Evolutionary conservation across 2,888 invertebrate genomes (phyloP).

Genomic region (Tromatobia lineatoria): DNA sequence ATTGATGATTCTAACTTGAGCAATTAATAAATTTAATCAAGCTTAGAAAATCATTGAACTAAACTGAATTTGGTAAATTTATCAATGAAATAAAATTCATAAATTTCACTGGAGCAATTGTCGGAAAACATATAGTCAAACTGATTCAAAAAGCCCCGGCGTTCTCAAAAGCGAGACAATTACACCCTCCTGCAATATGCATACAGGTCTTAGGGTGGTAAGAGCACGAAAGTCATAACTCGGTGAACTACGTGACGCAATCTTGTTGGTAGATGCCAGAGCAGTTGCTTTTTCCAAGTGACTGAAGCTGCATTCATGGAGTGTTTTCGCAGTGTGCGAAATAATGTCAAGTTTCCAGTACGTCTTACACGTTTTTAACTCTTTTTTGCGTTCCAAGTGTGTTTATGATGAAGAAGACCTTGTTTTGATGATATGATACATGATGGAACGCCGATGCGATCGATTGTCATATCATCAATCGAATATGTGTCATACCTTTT

Average conservation of each 20-base stretch:
- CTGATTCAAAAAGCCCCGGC: not conserved
- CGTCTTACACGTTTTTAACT: not conserved
- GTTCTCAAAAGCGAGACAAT: not conserved
- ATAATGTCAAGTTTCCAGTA: not conserved
- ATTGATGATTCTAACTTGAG: too few relatives aligned
- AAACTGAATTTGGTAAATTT: too few relatives aligned
- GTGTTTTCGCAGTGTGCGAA: not conserved
- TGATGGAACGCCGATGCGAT: not conserved
- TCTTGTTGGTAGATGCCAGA: constrained; percentile 9
- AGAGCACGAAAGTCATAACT: not conserved
- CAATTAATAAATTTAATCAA: too few relatives aligned
- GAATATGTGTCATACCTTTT: constrained; percentile 10
- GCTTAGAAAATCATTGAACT: too few relatives aligned
- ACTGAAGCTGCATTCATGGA: constrained; percentile 2
- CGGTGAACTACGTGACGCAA: constrained; percentile 32
- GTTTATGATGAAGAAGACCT: not conserved
- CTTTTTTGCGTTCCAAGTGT: not conserved
- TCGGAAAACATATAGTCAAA: not conserved
- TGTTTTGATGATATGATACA: not conserved
- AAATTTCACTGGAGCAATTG: not conserved
- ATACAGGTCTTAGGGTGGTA: not conserved
- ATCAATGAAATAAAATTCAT: not conserved
- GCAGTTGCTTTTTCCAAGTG: constrained; percentile 16
- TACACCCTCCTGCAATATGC: not conserved
- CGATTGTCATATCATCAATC: not conserved